These are phyloP conservation scores for Otus sunia DNA, from an alignment of 2,113 vertebrate species.

Conservation along the genomic window DNA sequence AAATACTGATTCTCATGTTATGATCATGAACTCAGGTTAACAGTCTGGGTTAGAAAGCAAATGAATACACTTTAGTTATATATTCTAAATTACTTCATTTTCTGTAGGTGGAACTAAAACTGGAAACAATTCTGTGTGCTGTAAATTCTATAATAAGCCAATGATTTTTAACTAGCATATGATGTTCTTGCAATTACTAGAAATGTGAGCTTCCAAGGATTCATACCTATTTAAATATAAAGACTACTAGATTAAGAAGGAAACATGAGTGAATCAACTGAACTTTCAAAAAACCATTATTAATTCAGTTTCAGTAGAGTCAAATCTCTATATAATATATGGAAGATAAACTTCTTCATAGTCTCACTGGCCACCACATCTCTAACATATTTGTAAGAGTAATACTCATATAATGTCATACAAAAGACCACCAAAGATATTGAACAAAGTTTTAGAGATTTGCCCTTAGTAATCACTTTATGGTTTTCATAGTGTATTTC, in stretches of 20 bases:
- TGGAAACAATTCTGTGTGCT: not conserved
- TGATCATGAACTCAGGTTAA: not conserved
- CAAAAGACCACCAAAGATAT: not conserved
- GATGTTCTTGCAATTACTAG: constrained; percentile 18
- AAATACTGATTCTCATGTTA: not conserved
- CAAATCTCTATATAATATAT: not conserved
- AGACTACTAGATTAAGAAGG: not conserved
- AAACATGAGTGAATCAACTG: not conserved
- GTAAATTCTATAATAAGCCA: not conserved
- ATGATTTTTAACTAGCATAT: constrained; percentile 5
- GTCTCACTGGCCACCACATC: not conserved
- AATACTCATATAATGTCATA: not conserved
- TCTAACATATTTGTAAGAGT: not conserved
- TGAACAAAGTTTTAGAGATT: not conserved
- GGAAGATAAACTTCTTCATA: not conserved
- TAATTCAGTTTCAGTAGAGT: not conserved
- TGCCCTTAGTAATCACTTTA: not conserved
- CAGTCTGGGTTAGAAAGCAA: not conserved
- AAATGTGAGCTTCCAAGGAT: constrained; percentile 13
- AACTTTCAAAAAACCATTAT: not conserved
- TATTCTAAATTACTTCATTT: constrained; percentile 34
- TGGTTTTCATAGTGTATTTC: not conserved
- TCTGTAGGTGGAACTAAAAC: constrained; percentile 43
- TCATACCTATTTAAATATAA: constrained; percentile 2
- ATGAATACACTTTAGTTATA: not conserved